Evolutionary conservation across 2,888 invertebrate species (phyloP).

Genomic region (Megalurothrips usitatus): DNA sequence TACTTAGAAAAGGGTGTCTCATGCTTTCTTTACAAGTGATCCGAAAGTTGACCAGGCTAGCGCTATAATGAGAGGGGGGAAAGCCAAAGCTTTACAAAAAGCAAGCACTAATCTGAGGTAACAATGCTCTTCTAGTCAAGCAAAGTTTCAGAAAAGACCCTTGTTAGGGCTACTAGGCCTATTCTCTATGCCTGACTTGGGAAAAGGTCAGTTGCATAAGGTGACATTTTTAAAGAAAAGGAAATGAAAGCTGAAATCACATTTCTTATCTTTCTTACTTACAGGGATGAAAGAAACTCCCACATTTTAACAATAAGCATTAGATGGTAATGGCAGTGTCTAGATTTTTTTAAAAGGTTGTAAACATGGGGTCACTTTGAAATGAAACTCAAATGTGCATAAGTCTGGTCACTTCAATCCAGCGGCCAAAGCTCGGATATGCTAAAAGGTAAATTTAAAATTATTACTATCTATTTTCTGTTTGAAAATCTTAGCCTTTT

Average conservation of each 20-base stretch:
- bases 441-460: background rate
- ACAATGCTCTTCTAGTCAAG: conserved; percentile 39
- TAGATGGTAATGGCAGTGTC: conserved; percentile 49
- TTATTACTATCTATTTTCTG: background rate
- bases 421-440: background rate
- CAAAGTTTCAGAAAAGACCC: conserved; percentile 68
- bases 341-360: conserved; percentile 50
- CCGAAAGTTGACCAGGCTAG: background rate
- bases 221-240: conserved; percentile 28
- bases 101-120: conserved; percentile 44
- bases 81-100: conserved; percentile 39
- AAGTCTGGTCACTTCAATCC: background rate
- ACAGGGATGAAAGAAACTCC: conserved; percentile 44
- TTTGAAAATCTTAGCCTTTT: no score
- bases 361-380: conserved; percentile 16
- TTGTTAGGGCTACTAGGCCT: conserved; percentile 46
- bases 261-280: conserved; percentile 45
- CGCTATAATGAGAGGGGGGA: background rate
- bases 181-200: conserved; percentile 7
- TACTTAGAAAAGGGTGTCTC: background rate
- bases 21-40: background rate
- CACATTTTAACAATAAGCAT: conserved; percentile 42
- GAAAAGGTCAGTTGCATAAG: conserved; percentile 29
- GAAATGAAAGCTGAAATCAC: conserved; percentile 35
- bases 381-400: conserved; percentile 41